Percentiles rank a stretch among this genome's conserved stretches.
Conservation (phyloP, 2,797 vertebrate species). For the Calcarius lapponicus region DNA sequence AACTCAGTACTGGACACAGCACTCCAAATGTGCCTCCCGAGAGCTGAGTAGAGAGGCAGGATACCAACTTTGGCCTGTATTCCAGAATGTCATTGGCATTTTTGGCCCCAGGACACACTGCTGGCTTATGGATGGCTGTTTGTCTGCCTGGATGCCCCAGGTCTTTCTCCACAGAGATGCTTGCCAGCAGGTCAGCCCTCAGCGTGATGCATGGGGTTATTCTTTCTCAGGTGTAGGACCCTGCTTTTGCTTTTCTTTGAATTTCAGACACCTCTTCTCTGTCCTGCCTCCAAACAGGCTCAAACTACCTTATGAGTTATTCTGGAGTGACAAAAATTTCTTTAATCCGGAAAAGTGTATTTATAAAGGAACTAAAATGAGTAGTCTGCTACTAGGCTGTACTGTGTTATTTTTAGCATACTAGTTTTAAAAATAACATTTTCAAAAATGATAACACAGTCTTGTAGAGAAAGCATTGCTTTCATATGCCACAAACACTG, state of each 20-base stretch:
- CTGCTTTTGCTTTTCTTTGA: background rate
- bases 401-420: constrained; percentile 27
- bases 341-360: background rate
- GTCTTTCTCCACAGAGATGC: background rate
- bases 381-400: background rate
- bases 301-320: background rate
- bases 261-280: background rate
- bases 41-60: background rate
- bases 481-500: background rate
- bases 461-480: background rate
- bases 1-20: background rate
- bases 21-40: background rate
- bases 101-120: background rate
- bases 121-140: background rate
- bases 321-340: background rate
- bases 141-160: background rate
- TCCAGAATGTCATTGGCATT: background rate
- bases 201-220: background rate
- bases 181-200: background rate
- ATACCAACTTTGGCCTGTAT: background rate
- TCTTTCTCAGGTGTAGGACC: background rate
- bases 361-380: background rate
- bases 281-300: background rate
- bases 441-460: background rate
- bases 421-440: constrained; percentile 24